A percentile compares a stretch with the other conserved stretches of the same genome.
These are phyloP conservation scores for Drosophila kikkawai DNA, from an alignment of 1,140 invertebrate species.

Conservation along the genomic window DNA sequence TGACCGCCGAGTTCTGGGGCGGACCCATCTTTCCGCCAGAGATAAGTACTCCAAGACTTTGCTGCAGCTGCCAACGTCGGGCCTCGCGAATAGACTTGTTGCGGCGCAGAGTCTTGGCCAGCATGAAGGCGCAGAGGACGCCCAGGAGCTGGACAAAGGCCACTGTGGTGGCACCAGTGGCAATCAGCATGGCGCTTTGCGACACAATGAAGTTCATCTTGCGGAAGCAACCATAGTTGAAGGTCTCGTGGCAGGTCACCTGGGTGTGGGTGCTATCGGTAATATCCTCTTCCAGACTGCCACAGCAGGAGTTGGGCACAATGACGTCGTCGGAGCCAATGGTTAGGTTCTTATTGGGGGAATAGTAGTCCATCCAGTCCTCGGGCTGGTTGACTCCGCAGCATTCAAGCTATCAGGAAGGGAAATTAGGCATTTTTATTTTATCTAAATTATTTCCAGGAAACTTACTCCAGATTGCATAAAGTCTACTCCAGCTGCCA, in stretches of 20 bases:
- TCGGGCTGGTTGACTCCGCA: constrained; percentile 88
- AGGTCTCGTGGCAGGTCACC: constrained; percentile 75
- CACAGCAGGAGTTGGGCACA: constrained; percentile 87
- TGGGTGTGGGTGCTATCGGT: constrained; percentile 42
- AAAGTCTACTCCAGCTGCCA: constrained; percentile 87
- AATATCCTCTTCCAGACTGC: constrained; percentile 61
- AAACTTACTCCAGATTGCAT: constrained; percentile 88
- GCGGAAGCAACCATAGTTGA: constrained; percentile 88
- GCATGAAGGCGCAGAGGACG: constrained; percentile 93
- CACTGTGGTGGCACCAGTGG: constrained; percentile 92
- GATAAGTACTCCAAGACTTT: constrained; percentile 85
- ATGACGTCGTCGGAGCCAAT: constrained; percentile 80
- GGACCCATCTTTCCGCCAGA: constrained; percentile 76
- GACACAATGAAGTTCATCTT: constrained; percentile 89
- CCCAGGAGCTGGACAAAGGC: constrained; percentile 94
- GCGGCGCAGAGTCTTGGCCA: constrained; percentile 92
- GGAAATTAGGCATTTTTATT: background rate
- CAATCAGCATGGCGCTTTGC: constrained; percentile 90
- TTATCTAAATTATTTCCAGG: background rate
- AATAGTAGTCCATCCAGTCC: constrained; percentile 88
- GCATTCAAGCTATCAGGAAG: constrained; percentile 88
- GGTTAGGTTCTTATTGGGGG: constrained; percentile 50
- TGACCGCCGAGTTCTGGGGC: constrained; percentile 70
- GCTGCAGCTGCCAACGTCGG: constrained; percentile 89
- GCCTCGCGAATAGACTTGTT: constrained; percentile 90